Base-by-base conservation (phyloP, 2,888 invertebrate genomes). In the Pardosa pseudoannulata region DNA sequence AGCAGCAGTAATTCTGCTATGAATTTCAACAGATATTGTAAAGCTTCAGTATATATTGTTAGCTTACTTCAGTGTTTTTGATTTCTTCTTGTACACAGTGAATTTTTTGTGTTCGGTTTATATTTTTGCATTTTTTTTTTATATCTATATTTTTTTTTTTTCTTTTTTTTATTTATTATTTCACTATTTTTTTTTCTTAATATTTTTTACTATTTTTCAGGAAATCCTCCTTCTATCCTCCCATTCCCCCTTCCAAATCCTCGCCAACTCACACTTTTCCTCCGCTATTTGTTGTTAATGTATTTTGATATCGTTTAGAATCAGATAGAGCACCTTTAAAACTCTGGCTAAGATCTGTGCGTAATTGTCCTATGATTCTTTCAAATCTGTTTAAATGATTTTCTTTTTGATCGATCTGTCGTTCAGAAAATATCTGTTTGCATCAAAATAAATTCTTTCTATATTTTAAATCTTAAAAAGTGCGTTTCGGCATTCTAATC, bases 371-470 rank as follows among this genome's bases (percentile, higher is more conserved):
- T 23, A 23, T 5, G 56, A 23, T 23, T 56, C 56, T 56, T 23
- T 56, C 56, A 19, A 19, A 56, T 23, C 56, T 23, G 56, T 56
- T 56, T 23, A n/a, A n/a, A 23, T 56, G 56, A 56, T 56, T 56
- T 23, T 23, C 56, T n/a, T n/a, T n/a, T n/a, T n/a, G n/a, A 56
- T 56, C 56, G 56, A 56, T 23, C 16, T 39, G 79, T 56, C 65
- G 72, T 79, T 32, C 79, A 41, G 64, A 36, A 72, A n/a, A n/a
- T n/a, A 79, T 72, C 72, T 79, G 64, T 79, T 79, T 79, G 79
- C 79, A 23, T 32, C 46, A 62, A 79, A 79, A 71, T 79, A 70
- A n/a, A 71, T 79, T 31, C 29, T 28, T 16, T 56, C 3, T 23
- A 56, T 23, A 23, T 16, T 23, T 23, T 23, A 56, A 23, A 23